Conservation (phyloP, 2,888 invertebrate species). For the Rhagonycha lutea region DNA sequence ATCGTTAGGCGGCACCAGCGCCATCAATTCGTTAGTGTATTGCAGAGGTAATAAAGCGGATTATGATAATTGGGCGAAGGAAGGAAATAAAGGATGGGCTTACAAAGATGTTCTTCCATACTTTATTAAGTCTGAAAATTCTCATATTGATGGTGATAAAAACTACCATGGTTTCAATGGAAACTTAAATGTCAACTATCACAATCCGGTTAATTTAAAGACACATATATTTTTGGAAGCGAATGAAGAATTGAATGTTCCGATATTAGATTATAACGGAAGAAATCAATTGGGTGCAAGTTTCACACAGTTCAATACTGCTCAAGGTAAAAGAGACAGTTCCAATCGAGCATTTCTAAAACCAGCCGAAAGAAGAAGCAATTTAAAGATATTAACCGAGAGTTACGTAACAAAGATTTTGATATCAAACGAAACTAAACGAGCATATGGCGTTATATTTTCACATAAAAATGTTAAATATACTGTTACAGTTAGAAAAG, state of each 20-base stretch:
- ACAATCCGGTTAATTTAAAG: neutral
- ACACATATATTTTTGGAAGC: conserved; percentile 59
- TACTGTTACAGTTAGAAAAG: conserved; percentile 62
- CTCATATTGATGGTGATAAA: conserved; percentile 3
- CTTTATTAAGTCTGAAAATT: conserved; percentile 15
- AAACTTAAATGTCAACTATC: conserved; percentile 6
- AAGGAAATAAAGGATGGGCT: conserved; percentile 65
- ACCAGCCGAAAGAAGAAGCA: conserved; percentile 57
- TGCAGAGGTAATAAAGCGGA: conserved; percentile 81
- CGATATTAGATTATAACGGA: conserved; percentile 66
- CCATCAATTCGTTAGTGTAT: conserved; percentile 84
- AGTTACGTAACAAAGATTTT: conserved; percentile 61
- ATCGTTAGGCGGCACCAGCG: conserved; percentile 75
- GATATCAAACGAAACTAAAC: conserved; percentile 58
- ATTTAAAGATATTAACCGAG: conserved; percentile 62
- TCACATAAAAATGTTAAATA: conserved; percentile 53
- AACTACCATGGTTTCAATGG: conserved; percentile 4
- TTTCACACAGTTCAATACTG: conserved; percentile 63
- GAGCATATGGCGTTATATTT: conserved; percentile 62
- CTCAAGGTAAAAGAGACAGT: conserved; percentile 62
- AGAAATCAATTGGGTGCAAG: conserved; percentile 64
- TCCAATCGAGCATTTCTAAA: conserved; percentile 65
- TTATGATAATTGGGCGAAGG: conserved; percentile 77
- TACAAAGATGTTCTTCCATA: conserved; percentile 9
- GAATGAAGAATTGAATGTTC: conserved; percentile 60